A percentile compares a stretch with the other conserved stretches of the same genome.
phyloP scores from a whole-genome alignment of 2,113 vertebrate species.

The Oryzias curvinotus region DNA sequence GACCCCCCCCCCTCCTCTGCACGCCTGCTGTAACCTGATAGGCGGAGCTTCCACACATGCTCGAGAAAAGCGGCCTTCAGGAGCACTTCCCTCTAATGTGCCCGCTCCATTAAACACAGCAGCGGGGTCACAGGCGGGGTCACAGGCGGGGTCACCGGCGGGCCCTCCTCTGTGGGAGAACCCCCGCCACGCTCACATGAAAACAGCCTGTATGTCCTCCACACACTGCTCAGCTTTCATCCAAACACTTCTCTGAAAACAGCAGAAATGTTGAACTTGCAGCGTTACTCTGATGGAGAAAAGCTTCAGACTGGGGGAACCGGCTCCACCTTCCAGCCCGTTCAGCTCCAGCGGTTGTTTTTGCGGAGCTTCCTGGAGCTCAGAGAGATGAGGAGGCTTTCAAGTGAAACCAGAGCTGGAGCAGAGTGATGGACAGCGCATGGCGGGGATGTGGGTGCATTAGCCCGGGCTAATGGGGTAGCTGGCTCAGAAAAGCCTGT shows the following conservation, averaged over 20 bases:
- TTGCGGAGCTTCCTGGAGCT: constrained; percentile 32
- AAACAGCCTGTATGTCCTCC: constrained; percentile 1
- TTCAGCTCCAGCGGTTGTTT: constrained; percentile 26
- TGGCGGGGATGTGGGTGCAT: constrained; percentile 54
- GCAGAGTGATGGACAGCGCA: constrained; percentile 54
- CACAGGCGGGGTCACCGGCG: constrained; percentile 63
- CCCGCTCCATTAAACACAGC: constrained; percentile 64
- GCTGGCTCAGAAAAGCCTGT: constrained; percentile 60
- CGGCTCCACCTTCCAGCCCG: constrained; percentile 9
- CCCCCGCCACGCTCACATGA: constrained; percentile 44
- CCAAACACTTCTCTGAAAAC: too few species aligned
- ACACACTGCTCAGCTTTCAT: constrained; percentile 1
- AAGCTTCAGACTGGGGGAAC: neutral
- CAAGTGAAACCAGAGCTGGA: constrained; percentile 65
- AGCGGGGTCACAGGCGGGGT: constrained; percentile 71
- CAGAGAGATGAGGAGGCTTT: constrained; percentile 43
- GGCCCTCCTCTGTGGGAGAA: constrained; percentile 65
- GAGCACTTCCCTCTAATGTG: constrained; percentile 65
- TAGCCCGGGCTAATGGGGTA: constrained; percentile 66
- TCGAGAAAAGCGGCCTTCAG: constrained; percentile 33
- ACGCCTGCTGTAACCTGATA: constrained; percentile 57
- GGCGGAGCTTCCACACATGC: constrained; percentile 23
- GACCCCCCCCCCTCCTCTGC: constrained; percentile 16
- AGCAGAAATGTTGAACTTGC: too few species aligned
- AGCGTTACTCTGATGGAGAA: too few species aligned